Conservation (phyloP, 35 echinoderm and acorn worm genomes). For the Lytechinus variegatus region DNA sequence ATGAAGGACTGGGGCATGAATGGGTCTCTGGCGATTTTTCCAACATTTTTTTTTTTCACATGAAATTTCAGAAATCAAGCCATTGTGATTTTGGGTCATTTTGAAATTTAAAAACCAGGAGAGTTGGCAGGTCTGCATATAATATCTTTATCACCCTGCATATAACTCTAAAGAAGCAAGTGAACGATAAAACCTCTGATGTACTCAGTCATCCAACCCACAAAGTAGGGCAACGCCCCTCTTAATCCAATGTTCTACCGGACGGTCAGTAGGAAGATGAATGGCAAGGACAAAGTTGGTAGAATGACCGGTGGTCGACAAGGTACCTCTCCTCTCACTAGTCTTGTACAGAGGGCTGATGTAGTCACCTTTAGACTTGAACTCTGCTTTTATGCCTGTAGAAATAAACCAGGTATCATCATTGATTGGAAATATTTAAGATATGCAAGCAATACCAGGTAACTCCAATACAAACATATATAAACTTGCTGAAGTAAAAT, state of each 20-base stretch:
- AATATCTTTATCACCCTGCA: too few species aligned
- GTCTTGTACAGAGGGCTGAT: constrained; percentile 97
- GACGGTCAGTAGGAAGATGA: constrained; percentile 85
- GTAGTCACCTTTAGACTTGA: constrained; percentile 84
- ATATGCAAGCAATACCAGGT: too few species aligned
- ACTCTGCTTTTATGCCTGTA: constrained; percentile 89
- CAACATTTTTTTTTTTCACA: too few species aligned
- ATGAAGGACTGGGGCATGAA: too few species aligned
- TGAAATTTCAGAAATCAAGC: too few species aligned
- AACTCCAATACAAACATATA: too few species aligned
- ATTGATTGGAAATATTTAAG: background rate
- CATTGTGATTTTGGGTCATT: too few species aligned
- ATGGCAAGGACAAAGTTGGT: constrained; percentile 97
- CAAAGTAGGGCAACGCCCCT: constrained; percentile 93
- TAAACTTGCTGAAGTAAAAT: too few species aligned
- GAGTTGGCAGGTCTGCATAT: too few species aligned
- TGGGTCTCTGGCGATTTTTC: too few species aligned
- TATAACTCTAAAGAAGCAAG: too few species aligned
- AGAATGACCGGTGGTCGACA: constrained; percentile 98
- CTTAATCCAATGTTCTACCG: constrained; percentile 97
- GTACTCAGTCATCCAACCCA: constrained; percentile 86
- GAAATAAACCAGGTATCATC: background rate
- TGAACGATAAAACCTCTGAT: background rate
- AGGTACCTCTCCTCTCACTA: constrained; percentile 86
- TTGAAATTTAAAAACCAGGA: too few species aligned